Percentiles rank a stretch among this genome's conserved stretches.
Evolutionary conservation across 2,888 invertebrate genomes (phyloP).

Genomic region (Lasioglossum villosulum): DNA sequence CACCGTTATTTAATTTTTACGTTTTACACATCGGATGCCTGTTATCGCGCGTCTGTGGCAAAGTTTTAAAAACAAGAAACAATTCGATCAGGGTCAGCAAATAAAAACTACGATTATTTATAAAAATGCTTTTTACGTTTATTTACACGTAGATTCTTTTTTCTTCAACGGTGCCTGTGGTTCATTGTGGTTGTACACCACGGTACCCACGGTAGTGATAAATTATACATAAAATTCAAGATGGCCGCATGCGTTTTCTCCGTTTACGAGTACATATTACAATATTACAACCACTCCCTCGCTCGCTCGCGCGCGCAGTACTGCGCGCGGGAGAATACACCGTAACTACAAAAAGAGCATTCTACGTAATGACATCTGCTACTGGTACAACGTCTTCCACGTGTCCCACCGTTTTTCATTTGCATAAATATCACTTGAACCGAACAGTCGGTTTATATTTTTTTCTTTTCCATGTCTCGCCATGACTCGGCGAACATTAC

Average conservation of each 20-base stretch:
- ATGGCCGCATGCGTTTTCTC: conserved; percentile 73
- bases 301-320: too few relatives aligned
- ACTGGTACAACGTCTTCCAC: conserved; percentile 48
- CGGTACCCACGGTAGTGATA: conserved; percentile 74
- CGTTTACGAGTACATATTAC: conserved; percentile 38
- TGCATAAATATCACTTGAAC: conserved; percentile 32
- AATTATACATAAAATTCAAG: conserved; percentile 73
- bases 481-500: conserved; percentile 10
- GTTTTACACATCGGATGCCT: too few relatives aligned
- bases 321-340: conserved; percentile 62
- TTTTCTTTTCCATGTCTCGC: background rate
- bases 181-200: too few relatives aligned
- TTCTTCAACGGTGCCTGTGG: conserved; percentile 79
- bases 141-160: conserved; percentile 81
- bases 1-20: too few relatives aligned
- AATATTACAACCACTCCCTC: too few relatives aligned
- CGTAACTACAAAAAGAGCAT: conserved; percentile 76
- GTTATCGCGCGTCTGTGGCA: too few relatives aligned
- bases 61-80: too few relatives aligned
- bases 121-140: conserved; percentile 82
- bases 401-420: background rate
- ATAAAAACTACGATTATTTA: conserved; percentile 68
- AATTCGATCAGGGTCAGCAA: conserved; percentile 4
- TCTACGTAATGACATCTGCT: conserved; percentile 56
- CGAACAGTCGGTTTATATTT: conserved; percentile 37